Percentiles rank a stretch among this genome's conserved stretches.
These are phyloP conservation scores for Catharus ustulatus DNA, from an alignment of 2,797 vertebrate genomes.

Conservation along the genomic window DNA sequence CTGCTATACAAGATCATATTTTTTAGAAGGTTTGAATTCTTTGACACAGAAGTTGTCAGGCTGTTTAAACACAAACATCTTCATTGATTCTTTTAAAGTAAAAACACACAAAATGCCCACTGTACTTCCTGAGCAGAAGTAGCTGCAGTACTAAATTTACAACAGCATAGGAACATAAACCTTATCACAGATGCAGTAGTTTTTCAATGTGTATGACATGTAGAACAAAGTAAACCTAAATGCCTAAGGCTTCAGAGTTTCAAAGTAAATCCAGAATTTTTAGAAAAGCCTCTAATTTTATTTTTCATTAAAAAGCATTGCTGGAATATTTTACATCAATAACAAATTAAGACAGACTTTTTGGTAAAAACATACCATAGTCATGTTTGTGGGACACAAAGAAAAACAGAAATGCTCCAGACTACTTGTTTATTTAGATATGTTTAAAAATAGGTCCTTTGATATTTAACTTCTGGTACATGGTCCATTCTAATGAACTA, in stretches of 20 bases:
- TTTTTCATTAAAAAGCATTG: not conserved
- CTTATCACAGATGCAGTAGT: not conserved
- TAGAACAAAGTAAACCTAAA: not conserved
- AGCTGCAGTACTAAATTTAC: not conserved
- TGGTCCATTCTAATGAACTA: not conserved
- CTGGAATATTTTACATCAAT: not conserved
- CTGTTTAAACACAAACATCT: not conserved
- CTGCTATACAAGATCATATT: not conserved
- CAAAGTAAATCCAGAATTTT: not conserved
- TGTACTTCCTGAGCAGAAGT: not conserved
- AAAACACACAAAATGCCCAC: not conserved
- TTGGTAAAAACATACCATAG: not conserved
- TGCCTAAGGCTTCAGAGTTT: not conserved
- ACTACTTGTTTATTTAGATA: constrained; percentile 31
- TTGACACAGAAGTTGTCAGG: not conserved
- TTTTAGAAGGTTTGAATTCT: not conserved
- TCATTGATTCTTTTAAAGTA: not conserved
- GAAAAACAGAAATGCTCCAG: not conserved
- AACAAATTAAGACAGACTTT: not conserved
- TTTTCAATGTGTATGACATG: not conserved
- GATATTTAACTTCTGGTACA: constrained; percentile 18
- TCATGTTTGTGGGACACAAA: not conserved
- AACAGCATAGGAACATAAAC: not conserved
- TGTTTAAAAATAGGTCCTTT: constrained; percentile 47
- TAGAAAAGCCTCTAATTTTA: not conserved